A percentile compares a stretch with the other conserved stretches of the same genome.
phyloP scores from a whole-genome alignment of 2,113 vertebrate species.

The Callospermophilus lateralis region DNA sequence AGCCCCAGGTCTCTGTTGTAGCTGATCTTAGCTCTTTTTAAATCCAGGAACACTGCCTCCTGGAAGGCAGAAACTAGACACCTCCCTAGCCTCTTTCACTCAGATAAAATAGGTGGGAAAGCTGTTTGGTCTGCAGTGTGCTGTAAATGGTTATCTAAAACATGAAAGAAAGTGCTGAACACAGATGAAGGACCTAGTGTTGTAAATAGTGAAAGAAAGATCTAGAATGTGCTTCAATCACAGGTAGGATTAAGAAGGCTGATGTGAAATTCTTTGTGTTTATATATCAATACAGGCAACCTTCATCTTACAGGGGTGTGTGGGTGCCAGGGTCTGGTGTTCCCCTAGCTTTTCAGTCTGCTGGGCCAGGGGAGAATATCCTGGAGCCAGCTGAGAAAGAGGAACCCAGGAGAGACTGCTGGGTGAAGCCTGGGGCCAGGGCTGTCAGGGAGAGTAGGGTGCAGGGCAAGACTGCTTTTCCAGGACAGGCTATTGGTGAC shows the following conservation, averaged over 20 bases:
- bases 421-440: accelerated
- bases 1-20: neutral
- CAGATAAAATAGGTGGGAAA: no score
- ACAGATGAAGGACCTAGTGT: accelerated
- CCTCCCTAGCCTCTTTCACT: accelerated
- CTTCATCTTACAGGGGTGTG: accelerated
- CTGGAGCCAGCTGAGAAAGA: neutral
- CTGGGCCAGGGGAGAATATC: accelerated
- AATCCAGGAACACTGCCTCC: neutral
- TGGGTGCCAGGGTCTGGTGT: neutral
- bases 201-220: accelerated
- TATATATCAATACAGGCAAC: accelerated
- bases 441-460: accelerated
- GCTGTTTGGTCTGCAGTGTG: no score
- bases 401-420: no score
- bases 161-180: neutral
- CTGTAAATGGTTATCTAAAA: neutral
- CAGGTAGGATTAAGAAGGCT: accelerated
- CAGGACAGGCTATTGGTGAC: accelerated
- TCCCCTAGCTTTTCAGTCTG: accelerated
- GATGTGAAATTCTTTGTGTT: accelerated
- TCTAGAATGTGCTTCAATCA: accelerated
- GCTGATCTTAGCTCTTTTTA: neutral
- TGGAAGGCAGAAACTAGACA: accelerated
- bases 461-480: accelerated